phyloP scores from a whole-genome alignment of 1,140 invertebrate genomes.

The Drosophila nigrodunni region DNA sequence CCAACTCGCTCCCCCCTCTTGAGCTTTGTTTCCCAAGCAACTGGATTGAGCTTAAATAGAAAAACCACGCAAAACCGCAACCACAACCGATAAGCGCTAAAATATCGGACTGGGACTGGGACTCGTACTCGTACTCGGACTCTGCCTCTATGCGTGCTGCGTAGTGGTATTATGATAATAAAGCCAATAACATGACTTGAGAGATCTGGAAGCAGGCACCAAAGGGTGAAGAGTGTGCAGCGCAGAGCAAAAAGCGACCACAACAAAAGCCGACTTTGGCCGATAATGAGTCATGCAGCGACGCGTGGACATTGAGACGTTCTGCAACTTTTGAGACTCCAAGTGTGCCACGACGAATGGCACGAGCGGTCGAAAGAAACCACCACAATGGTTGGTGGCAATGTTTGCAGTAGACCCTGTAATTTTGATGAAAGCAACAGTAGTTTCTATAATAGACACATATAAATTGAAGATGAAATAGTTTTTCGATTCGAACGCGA shows the following conservation, averaged over 20 bases:
- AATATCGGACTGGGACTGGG: slow-evolving; percentile 19
- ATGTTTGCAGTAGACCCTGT: too few species aligned
- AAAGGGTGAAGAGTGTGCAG: too few species aligned
- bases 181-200: slow-evolving; percentile 32
- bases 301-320: slow-evolving; percentile 41
- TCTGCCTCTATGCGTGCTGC: slow-evolving; percentile 38
- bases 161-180: slow-evolving; percentile 50
- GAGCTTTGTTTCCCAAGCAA: slow-evolving; percentile 8
- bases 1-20: neutral
- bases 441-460: too few species aligned
- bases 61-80: slow-evolving; percentile 52
- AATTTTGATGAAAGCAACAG: too few species aligned
- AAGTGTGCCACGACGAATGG: slow-evolving; percentile 44
- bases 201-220: neutral
- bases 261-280: slow-evolving; percentile 17
- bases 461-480: too few species aligned
- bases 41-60: slow-evolving; percentile 55
- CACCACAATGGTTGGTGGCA: slow-evolving; percentile 16
- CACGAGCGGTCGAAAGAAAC: slow-evolving; percentile 53
- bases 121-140: too few species aligned
- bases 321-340: slow-evolving; percentile 4
- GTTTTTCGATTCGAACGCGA: too few species aligned
- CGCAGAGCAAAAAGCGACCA: neutral
- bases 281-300: slow-evolving; percentile 48
- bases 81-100: slow-evolving; percentile 50